phyloP scores from a whole-genome alignment of 2,797 vertebrate genomes.

The Phataginus tetradactyla region DNA sequence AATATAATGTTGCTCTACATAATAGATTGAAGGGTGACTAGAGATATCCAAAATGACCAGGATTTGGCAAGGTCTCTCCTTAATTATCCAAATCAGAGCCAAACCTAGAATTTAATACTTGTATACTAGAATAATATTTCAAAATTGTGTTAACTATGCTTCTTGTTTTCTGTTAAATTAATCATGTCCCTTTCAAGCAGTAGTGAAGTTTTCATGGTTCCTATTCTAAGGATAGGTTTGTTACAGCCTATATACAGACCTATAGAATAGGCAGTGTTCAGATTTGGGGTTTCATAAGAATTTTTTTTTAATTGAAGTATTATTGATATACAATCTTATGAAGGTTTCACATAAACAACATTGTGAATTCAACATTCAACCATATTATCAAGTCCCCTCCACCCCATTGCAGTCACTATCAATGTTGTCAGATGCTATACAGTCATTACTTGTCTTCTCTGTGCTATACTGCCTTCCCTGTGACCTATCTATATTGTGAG shows the following conservation, averaged over 20 bases:
- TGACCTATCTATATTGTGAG: too few relatives aligned
- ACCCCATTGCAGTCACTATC: too few relatives aligned
- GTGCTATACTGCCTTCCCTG: too few relatives aligned
- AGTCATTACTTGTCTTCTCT: too few relatives aligned
- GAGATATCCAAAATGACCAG: neutral
- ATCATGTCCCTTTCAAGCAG: neutral
- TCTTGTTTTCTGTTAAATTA: constrained; percentile 10
- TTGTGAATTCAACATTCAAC: too few relatives aligned
- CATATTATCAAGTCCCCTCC: too few relatives aligned
- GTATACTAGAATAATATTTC: neutral
- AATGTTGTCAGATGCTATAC: too few relatives aligned
- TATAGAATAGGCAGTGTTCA: neutral
- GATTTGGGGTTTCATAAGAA: neutral
- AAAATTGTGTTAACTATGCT: neutral
- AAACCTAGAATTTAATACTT: neutral
- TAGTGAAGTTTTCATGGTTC: neutral
- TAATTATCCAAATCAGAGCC: constrained; percentile 21
- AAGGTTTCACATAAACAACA: too few relatives aligned
- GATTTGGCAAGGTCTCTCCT: constrained; percentile 13
- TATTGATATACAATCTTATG: too few relatives aligned
- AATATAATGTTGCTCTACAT: neutral
- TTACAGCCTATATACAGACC: neutral
- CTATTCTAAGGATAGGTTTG: neutral
- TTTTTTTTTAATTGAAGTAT: neutral
- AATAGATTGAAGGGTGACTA: neutral